Conservation (phyloP, 2,888 invertebrate genomes). For the Synergus itoensis region DNA sequence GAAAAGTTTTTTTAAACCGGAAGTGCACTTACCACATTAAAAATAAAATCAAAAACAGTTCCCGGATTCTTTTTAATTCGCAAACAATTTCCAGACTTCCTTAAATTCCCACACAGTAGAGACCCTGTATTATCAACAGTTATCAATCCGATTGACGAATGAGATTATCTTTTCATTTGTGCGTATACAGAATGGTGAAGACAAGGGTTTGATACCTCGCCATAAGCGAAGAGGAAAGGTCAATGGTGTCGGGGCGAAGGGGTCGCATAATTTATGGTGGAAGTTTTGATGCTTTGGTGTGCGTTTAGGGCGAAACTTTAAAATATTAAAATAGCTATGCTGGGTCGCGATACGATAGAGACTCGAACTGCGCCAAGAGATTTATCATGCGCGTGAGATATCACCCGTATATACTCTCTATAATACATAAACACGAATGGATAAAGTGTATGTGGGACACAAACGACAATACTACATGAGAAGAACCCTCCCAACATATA, state of each 20-base stretch:
- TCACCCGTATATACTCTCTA: slow-evolving; percentile 16
- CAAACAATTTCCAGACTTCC: too few species aligned
- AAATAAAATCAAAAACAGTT: too few species aligned
- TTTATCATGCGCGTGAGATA: slow-evolving; percentile 40
- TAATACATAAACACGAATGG: slow-evolving; percentile 36
- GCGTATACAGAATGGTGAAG: background rate
- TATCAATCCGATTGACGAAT: background rate
- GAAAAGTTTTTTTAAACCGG: too few species aligned
- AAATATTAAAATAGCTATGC: slow-evolving; percentile 71
- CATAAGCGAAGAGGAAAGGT: slow-evolving; percentile 40
- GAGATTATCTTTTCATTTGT: background rate
- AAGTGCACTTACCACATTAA: too few species aligned
- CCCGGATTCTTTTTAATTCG: too few species aligned
- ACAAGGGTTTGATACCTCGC: slow-evolving; percentile 20
- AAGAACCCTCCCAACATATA: slow-evolving; percentile 9
- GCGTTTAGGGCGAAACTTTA: slow-evolving; percentile 71
- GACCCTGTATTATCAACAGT: too few species aligned
- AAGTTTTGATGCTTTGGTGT: slow-evolving; percentile 68
- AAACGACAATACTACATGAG: slow-evolving; percentile 30
- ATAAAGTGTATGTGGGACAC: slow-evolving; percentile 34
- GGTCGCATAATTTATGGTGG: slow-evolving; percentile 66
- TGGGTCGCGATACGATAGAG: slow-evolving; percentile 63
- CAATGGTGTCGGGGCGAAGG: slow-evolving; percentile 47
- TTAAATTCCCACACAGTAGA: too few species aligned
- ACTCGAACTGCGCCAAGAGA: slow-evolving; percentile 47